A percentile compares a stretch with the other conserved stretches of the same genome.
Conservation (phyloP, 1,140 invertebrate genomes). For the Neotoxoptera formosana region DNA sequence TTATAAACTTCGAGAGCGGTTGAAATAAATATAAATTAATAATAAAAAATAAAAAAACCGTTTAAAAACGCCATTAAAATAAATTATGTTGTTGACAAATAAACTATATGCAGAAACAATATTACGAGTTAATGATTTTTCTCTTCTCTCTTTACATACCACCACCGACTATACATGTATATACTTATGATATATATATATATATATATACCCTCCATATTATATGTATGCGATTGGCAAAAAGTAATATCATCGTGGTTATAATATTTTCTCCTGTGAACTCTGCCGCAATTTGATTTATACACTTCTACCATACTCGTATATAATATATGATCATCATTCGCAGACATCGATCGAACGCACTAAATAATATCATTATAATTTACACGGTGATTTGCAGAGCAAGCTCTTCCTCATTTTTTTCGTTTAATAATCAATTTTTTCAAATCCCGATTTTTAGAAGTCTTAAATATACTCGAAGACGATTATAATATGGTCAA, state of each 20-base stretch:
- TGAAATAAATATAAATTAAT: background rate
- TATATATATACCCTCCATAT: background rate
- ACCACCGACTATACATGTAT: background rate
- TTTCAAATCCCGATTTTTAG: no score
- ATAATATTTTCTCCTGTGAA: background rate
- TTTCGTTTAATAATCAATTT: no score
- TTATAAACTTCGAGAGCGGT: background rate
- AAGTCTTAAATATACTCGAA: no score
- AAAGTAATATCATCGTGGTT: background rate
- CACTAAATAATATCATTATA: background rate
- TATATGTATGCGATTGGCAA: background rate
- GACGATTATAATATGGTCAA: no score
- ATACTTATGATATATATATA: background rate
- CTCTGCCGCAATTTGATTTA: background rate
- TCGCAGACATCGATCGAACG: background rate
- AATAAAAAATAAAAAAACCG: background rate
- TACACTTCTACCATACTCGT: no score
- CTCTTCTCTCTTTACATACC: background rate
- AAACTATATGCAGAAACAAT: background rate
- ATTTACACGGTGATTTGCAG: no score
- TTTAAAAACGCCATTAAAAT: background rate
- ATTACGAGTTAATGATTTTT: constrained; percentile 4
- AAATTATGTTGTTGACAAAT: background rate
- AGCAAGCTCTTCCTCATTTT: no score
- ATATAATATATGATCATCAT: no score